phyloP scores from a whole-genome alignment of 1,140 invertebrate species.

The Drosophila nikananu region DNA sequence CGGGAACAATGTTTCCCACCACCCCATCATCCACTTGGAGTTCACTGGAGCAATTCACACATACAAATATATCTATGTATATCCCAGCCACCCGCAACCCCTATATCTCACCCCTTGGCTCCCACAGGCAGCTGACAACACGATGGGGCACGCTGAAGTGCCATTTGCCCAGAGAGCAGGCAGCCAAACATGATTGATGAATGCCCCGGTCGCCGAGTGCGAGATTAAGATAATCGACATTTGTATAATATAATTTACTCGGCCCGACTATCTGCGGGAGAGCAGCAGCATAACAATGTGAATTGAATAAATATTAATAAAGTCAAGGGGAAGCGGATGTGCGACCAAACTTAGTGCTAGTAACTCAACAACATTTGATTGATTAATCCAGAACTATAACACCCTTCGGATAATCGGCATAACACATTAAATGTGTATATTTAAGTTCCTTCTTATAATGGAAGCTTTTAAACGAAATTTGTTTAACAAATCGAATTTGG shows the following conservation, averaged over 20 bases:
- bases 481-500: neutral
- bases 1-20: conserved; percentile 42
- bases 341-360: neutral
- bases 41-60: conserved; percentile 27
- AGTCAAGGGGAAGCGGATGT: conserved; percentile 18
- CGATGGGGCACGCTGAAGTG: conserved; percentile 50
- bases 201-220: conserved; percentile 48
- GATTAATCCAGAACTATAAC: neutral
- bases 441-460: too few relatives aligned
- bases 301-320: conserved; percentile 50
- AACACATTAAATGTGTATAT: neutral
- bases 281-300: neutral
- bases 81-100: conserved; percentile 26
- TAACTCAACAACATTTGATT: conserved; percentile 6
- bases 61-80: neutral
- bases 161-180: conserved; percentile 50
- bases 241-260: conserved; percentile 67
- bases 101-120: conserved; percentile 40
- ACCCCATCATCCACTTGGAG: conserved; percentile 12
- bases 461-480: neutral
- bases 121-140: conserved; percentile 2
- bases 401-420: neutral
- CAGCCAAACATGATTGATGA: conserved; percentile 71
- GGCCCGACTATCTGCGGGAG: conserved; percentile 24
- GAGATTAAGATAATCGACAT: conserved; percentile 80